phyloP scores from a whole-genome alignment of 2,113 vertebrate genomes.

The Anarrhichthys ocellatus region DNA sequence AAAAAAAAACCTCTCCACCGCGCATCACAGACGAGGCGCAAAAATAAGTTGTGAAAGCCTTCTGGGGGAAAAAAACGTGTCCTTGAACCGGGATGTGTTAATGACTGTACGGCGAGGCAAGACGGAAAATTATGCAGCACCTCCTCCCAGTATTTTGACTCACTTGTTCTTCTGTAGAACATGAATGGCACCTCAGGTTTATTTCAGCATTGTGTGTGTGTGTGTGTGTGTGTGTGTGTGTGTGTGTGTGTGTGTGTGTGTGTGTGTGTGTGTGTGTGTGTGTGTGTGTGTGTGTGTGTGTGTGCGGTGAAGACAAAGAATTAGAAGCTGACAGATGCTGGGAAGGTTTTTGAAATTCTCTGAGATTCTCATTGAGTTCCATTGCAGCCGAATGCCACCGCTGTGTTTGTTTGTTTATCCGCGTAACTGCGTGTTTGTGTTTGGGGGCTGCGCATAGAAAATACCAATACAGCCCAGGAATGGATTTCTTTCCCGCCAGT shows the following conservation, averaged over 20 bases:
- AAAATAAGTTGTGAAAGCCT: constrained; percentile 76
- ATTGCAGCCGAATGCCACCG: constrained; percentile 36
- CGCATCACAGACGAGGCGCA: constrained; percentile 67
- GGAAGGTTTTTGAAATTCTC: constrained; percentile 53
- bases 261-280: not conserved
- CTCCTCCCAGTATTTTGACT: constrained; percentile 53
- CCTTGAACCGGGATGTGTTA: constrained; percentile 76
- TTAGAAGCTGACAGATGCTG: constrained; percentile 56
- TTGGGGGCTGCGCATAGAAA: constrained; percentile 3
- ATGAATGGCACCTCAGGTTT: constrained; percentile 64
- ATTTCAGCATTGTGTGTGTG: constrained; percentile 36
- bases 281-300: not conserved
- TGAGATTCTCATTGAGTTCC: constrained; percentile 51
- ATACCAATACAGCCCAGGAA: constrained; percentile 26
- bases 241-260: not conserved
- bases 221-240: not conserved
- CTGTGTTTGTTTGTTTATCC: constrained; percentile 63
- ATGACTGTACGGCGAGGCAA: constrained; percentile 67
- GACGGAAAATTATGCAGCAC: constrained; percentile 55
- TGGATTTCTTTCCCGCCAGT: constrained; percentile 14
- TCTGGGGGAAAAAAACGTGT: constrained; percentile 66
- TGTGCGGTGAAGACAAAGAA: constrained; percentile 16
- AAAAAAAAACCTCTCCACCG: constrained; percentile 15
- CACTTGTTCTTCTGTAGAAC: constrained; percentile 57
- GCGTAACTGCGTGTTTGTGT: constrained; percentile 33